Percentiles rank a stretch among this genome's conserved stretches.
These are phyloP conservation scores for Ostrea edulis DNA, from an alignment of 1,140 invertebrate genomes.

Conservation along the genomic window DNA sequence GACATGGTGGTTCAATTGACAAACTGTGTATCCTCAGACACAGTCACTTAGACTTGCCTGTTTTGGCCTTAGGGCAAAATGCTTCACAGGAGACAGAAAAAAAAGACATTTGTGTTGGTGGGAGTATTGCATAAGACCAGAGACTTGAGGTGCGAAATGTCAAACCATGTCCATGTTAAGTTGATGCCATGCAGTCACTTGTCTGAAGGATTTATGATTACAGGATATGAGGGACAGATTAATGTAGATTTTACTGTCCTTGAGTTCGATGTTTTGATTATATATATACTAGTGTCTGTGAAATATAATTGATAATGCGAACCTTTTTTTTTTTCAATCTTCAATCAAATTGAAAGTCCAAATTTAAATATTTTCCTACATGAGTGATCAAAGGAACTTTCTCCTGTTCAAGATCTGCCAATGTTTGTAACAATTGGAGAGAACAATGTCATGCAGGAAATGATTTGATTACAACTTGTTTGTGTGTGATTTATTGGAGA, in stretches of 20 bases:
- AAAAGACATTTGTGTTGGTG: constrained; percentile 24
- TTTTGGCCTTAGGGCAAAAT: background rate
- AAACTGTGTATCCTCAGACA: background rate
- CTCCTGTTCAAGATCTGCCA: background rate
- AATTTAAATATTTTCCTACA: background rate
- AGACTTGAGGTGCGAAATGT: constrained; percentile 27
- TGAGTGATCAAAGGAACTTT: background rate
- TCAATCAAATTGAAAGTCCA: background rate
- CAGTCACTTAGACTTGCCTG: background rate
- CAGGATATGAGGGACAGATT: background rate
- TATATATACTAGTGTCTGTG: background rate
- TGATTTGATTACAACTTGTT: constrained; percentile 10
- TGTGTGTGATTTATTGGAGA: background rate
- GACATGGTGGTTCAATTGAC: background rate
- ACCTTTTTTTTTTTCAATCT: background rate
- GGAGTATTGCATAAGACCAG: background rate
- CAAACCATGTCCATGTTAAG: background rate
- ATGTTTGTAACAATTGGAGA: constrained; percentile 9
- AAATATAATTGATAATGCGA: constrained; percentile 2
- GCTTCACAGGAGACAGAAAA: constrained; percentile 6
- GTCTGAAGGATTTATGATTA: constrained; percentile 4
- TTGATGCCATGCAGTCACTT: background rate
- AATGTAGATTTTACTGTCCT: background rate
- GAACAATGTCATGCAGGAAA: constrained; percentile 2
- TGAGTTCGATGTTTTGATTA: background rate